These are phyloP conservation scores for Epinotia brunnichana DNA, from an alignment of 2,888 invertebrate species.

Conservation along the genomic window DNA sequence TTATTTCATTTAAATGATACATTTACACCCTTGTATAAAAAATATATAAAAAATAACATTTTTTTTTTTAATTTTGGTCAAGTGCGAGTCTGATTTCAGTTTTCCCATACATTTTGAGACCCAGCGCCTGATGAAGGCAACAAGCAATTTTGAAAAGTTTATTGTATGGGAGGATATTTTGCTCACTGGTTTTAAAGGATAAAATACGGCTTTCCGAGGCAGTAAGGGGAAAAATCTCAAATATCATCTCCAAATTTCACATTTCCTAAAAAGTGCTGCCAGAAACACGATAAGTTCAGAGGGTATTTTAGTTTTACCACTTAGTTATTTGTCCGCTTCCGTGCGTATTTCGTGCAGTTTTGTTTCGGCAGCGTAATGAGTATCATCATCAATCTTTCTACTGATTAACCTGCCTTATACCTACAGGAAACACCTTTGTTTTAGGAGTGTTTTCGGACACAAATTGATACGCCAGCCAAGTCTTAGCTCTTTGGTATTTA, in stretches of 20 bases:
- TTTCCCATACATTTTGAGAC: no score
- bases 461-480: background rate
- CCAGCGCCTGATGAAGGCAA: no score
- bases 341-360: background rate
- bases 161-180: no score
- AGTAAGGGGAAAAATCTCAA: no score
- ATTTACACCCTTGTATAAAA: no score
- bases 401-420: background rate
- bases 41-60: no score
- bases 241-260: background rate
- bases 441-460: background rate
- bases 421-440: slow-evolving; percentile 1
- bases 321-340: background rate
- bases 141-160: no score
- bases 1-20: no score
- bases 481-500: background rate
- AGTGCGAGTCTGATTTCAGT: no score
- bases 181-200: no score
- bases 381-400: background rate
- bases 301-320: slow-evolving; percentile 1
- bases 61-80: no score
- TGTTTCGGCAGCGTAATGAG: background rate
- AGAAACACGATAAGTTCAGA: background rate
- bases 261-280: background rate
- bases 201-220: no score